A percentile compares a stretch with the other conserved stretches of the same genome.
Evolutionary conservation across 2,113 vertebrate genomes (phyloP).

Genomic region (Egretta garzetta): DNA sequence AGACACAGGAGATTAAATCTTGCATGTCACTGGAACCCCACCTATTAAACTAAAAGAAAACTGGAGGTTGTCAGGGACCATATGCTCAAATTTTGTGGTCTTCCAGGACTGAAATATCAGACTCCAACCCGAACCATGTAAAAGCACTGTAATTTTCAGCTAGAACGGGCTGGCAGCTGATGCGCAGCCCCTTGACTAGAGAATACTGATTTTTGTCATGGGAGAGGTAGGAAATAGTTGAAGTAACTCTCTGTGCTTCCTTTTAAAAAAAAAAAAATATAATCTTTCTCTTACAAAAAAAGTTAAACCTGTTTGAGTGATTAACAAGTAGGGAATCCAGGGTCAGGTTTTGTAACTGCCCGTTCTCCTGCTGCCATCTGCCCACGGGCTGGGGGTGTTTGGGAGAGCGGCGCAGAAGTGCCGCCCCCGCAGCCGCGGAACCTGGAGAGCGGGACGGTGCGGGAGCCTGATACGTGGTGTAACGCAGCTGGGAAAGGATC

Average conservation of each 20-base stretch:
- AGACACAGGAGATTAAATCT: constrained; percentile 29
- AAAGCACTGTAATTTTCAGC: background rate
- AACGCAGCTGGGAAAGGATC: accelerated
- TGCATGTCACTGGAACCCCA: background rate
- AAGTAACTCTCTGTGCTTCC: background rate
- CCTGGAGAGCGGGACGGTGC: background rate
- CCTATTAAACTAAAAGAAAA: constrained; percentile 25
- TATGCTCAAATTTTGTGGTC: background rate
- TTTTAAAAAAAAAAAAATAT: background rate
- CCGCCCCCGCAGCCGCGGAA: background rate
- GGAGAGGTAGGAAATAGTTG: background rate
- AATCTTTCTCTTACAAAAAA: background rate
- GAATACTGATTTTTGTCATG: background rate
- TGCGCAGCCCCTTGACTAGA: background rate
- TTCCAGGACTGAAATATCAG: background rate
- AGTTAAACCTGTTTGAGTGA: background rate
- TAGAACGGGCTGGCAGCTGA: background rate
- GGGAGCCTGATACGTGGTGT: background rate
- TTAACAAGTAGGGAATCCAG: background rate
- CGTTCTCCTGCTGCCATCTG: background rate
- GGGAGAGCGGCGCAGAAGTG: background rate
- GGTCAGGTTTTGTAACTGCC: background rate
- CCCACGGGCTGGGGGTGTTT: accelerated
- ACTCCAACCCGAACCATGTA: background rate
- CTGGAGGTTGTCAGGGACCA: background rate